Conservation (phyloP, 1,140 invertebrate species). For the Bombus vancouverensis region DNA sequence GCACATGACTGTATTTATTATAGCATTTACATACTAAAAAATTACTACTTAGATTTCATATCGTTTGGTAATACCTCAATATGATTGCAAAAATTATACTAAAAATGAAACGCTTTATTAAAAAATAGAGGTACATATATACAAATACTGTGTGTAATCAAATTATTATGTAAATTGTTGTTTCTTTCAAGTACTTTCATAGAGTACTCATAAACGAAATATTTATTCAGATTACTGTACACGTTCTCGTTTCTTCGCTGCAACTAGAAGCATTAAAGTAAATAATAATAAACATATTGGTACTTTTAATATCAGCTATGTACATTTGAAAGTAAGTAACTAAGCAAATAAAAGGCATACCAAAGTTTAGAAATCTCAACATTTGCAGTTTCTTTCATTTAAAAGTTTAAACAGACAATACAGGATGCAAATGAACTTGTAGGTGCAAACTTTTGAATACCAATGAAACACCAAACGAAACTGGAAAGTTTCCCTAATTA, state of each 20-base stretch:
- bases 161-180: not conserved
- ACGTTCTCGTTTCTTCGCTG: not conserved
- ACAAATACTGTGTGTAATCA: not conserved
- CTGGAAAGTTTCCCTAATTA: not conserved
- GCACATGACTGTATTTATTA: not conserved
- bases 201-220: not conserved
- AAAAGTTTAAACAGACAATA: not conserved
- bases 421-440: no score
- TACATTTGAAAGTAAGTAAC: not conserved
- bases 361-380: not conserved
- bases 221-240: no score
- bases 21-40: not conserved
- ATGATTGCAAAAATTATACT: not conserved
- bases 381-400: not conserved
- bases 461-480: not conserved
- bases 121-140: not conserved
- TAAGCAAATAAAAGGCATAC: not conserved
- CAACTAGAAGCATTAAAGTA: not conserved
- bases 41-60: not conserved
- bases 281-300: not conserved
- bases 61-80: not conserved
- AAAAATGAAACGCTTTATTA: not conserved
- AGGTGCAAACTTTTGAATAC: not conserved
- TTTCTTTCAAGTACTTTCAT: not conserved
- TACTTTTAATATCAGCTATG: not conserved